A percentile compares a stretch with the other conserved stretches of the same genome.
Conservation (phyloP, 2,888 invertebrate species). For the Sphaerophoria rueppellii region DNA sequence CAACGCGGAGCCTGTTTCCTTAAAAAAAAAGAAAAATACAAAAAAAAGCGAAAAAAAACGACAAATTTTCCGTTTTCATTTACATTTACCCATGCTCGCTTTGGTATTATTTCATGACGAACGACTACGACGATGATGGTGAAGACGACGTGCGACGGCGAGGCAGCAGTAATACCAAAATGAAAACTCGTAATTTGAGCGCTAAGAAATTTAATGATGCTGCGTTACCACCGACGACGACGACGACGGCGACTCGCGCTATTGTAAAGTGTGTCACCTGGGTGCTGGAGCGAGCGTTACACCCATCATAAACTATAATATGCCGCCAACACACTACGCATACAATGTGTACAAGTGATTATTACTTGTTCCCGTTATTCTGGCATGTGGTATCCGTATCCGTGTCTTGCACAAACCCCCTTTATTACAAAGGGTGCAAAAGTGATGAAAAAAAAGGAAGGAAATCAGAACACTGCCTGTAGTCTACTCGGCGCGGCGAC, state of each 20-base stretch:
- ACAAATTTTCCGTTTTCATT: slow-evolving; percentile 45
- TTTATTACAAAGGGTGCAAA: slow-evolving; percentile 8
- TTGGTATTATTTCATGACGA: slow-evolving; percentile 10
- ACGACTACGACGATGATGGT: not conserved
- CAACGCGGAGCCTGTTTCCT: slow-evolving; percentile 7
- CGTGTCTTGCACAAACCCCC: slow-evolving; percentile 47
- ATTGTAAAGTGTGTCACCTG: slow-evolving; percentile 71
- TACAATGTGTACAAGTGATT: slow-evolving; percentile 59
- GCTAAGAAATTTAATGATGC: slow-evolving; percentile 71
- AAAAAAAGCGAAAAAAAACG: no score
- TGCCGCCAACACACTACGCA: not conserved
- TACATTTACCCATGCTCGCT: slow-evolving; percentile 15
- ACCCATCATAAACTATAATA: slow-evolving; percentile 43
- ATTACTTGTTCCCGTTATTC: slow-evolving; percentile 45
- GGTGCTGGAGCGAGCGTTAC: slow-evolving; percentile 40
- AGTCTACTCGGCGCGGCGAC: slow-evolving; percentile 6
- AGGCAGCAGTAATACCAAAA: slow-evolving; percentile 5
- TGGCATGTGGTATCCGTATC: slow-evolving; percentile 28
- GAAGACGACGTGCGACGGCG: not conserved
- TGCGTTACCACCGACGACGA: slow-evolving; percentile 26
- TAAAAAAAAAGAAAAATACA: not conserved
- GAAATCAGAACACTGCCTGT: slow-evolving; percentile 54
- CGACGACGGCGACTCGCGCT: slow-evolving; percentile 6
- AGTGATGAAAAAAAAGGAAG: slow-evolving; percentile 20
- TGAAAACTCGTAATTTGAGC: slow-evolving; percentile 53